These are phyloP conservation scores for Gavia stellata DNA, from an alignment of 2,113 vertebrate species.

Conservation along the genomic window DNA sequence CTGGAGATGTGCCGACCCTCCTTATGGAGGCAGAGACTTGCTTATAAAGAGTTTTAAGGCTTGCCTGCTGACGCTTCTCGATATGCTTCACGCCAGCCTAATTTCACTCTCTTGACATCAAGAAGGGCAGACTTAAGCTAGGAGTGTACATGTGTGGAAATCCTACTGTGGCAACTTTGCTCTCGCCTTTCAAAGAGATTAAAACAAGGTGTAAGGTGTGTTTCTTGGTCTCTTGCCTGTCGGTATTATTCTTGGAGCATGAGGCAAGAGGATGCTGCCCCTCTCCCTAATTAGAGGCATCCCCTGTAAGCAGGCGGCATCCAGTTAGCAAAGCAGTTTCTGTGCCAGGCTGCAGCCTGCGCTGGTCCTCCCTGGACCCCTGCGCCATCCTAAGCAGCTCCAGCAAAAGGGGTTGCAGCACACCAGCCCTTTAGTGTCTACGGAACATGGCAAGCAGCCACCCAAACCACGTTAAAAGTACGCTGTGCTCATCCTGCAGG, in stretches of 20 bases:
- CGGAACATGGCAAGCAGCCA: background rate
- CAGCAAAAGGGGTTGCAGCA: background rate
- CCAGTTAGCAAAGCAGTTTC: background rate
- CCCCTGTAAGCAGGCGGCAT: background rate
- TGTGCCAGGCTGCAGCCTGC: background rate
- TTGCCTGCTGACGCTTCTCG: background rate
- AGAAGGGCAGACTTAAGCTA: background rate
- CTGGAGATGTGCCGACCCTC: background rate
- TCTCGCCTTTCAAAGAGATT: background rate
- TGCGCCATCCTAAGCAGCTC: background rate
- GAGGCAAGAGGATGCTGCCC: background rate
- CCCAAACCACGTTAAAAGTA: background rate
- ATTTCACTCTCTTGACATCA: background rate
- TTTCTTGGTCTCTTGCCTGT: background rate
- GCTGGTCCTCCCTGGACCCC: background rate
- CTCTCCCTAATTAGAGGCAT: background rate
- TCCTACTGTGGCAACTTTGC: background rate
- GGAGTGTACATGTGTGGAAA: background rate
- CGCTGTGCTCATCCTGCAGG: background rate
- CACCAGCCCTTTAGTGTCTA: background rate
- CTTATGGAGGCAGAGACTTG: background rate
- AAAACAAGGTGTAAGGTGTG: background rate
- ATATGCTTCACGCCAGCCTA: fast-evolving
- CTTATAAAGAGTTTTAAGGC: background rate
- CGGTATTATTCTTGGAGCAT: background rate